Evolutionary conservation across 1,140 invertebrate species (phyloP), one percentile per base, ranked within the genome.

Genomic region (Pachypsylla venusta): DNA sequence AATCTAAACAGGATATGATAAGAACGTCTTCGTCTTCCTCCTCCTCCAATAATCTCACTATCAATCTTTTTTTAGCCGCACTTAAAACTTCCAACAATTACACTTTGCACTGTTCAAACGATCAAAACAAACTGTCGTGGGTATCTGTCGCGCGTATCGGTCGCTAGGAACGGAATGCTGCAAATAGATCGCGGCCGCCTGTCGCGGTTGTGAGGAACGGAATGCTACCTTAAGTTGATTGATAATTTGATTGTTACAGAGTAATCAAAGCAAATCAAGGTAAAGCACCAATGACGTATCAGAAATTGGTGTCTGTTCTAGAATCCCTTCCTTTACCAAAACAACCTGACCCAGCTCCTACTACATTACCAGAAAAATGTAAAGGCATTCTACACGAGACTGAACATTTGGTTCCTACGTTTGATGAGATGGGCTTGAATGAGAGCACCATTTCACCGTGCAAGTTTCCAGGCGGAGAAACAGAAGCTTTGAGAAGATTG

Each of bases 381-480:
- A 74, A 76, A 48, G 26, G 68, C n/a, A 69, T 73, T 26, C 68
- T 75, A 61, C 74, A 81, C 64, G 65, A 72, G 4, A 5, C 57
- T 26, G 62, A 74, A 27, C 84, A 79, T 73, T 74, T 79, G 69
- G 74, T 79, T 7, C 82, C 82, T 4, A 74, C 72, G 2, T 64
- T 84, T 57, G 71, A 75, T 40, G 79, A 85, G 61, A 64, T 85
- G 40, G 75, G 77, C 22, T 67, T 79, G 24, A 68, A 77, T 61
- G 70, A 71, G 27, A 64, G 68, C 1, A 61, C 62, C 40, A 60
- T 79, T 58, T 71, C 68, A 5, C 67, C 67, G n/a, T 74, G 69
- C 62, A 75, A 79, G 30, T 81, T 74, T 70, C 74, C 70, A 16
- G 84, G 84, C 19, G 83, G 84, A 53, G 84, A 87, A 73, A 79